Base-by-base conservation (phyloP, 2,797 vertebrate species). In the Poeciliopsis turneri region DNA sequence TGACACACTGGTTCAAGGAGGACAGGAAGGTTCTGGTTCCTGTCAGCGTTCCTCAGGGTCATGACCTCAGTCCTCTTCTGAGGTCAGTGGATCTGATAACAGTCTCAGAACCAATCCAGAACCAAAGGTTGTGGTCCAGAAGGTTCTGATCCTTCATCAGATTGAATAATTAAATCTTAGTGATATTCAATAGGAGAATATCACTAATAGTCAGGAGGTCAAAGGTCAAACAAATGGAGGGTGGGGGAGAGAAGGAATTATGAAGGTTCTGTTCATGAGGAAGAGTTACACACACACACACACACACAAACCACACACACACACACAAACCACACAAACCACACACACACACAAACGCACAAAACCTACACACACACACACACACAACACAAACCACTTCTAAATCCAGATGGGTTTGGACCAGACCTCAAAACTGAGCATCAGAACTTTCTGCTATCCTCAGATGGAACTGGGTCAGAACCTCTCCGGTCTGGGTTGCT, bases 261-360 rank as follows among this genome's bases (percentile, higher is more conserved):
- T 70, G 41, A 70, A 70, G 69, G 76, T 76, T 82, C 83, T 78
- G 84, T 78, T 89, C 78, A 86, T 75, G 81, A 92, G 55, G 53
- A 59, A 84, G 88, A 45, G 70, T 86, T 23, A 23, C 51, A 53
- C 49, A 25, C 49, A 51, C 20, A 20, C 47, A 51, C 49, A 53
- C 51, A 53, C 51, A 53, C n/a, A n/a, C n/a, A n/a, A n/a, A n/a
- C n/a, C n/a, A 53, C 49, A 51, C 49, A 49, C 46, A 49, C 49
- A 51, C 49, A 53, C 49, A 53, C 49, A 53, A n/a, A n/a, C n/a
- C n/a, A n/a, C n/a, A n/a, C n/a, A n/a, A n/a, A n/a, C n/a, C n/a
- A n/a, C n/a, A n/a, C n/a, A n/a, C 51, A 53, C 49, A 53, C 49
- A 51, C 49, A 49, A 3, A 30, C 30, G 2, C 30, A 30, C 30